Evolutionary conservation across 2,888 invertebrate genomes (phyloP).

Genomic region (Archips crataeganus): DNA sequence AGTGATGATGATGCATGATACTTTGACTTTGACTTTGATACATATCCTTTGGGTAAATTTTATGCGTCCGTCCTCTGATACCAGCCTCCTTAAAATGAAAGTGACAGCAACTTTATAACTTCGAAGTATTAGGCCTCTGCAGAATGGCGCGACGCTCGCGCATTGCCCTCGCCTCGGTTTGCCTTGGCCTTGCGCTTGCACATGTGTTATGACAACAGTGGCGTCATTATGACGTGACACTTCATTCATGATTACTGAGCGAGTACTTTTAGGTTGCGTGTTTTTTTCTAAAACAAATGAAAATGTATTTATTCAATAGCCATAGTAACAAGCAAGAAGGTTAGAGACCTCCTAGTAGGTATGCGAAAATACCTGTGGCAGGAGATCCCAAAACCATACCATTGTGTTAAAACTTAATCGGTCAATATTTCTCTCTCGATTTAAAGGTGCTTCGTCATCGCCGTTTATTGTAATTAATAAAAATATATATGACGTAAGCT

Average conservation of each 20-base stretch:
- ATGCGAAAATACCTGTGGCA: too few species aligned
- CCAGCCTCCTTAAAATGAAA: background rate
- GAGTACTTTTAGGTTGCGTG: background rate
- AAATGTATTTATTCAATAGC: too few species aligned
- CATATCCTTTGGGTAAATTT: background rate
- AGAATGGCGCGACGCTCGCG: conserved; percentile 4
- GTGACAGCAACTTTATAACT: background rate
- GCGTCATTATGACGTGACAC: conserved; percentile 36
- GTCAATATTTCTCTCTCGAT: too few species aligned
- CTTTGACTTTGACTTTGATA: too few species aligned
- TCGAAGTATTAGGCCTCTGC: background rate
- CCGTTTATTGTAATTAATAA: too few species aligned
- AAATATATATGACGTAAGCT: too few species aligned
- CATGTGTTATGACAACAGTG: conserved; percentile 34
- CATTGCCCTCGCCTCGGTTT: conserved; percentile 25
- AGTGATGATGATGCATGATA: too few species aligned
- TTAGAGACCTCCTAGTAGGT: too few species aligned
- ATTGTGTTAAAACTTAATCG: background rate
- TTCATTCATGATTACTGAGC: conserved; percentile 37
- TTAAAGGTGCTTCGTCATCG: too few species aligned
- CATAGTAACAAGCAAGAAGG: too few species aligned
- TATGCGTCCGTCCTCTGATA: background rate
- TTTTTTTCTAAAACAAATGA: background rate
- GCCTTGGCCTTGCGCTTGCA: conserved; percentile 39
- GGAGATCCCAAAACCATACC: too few species aligned